Conservation (phyloP, 2,888 invertebrate genomes). For the Seira sanloemensis region DNA sequence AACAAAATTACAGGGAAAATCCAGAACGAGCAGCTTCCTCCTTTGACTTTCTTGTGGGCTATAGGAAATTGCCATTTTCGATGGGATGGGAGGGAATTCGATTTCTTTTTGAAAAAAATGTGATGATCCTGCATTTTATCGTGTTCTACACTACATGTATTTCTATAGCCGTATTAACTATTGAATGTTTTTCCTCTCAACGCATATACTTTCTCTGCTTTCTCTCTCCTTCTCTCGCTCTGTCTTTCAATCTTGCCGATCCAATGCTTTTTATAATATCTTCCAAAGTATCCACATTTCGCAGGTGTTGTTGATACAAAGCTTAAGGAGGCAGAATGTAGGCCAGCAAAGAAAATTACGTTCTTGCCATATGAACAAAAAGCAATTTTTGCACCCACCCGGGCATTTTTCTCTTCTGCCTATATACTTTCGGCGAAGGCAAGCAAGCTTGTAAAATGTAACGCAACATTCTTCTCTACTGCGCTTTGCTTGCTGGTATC, state of each 20-base stretch:
- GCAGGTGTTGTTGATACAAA: conserved; percentile 8
- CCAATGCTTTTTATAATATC: conserved; percentile 1
- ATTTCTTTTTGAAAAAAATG: background rate
- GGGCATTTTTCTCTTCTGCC: background rate
- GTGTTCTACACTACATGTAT: no score
- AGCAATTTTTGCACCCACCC: conserved; percentile 13
- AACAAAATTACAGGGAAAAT: background rate
- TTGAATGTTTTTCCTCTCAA: background rate
- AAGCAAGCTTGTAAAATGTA: background rate
- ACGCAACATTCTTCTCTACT: background rate
- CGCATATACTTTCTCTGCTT: background rate
- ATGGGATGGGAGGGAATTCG: background rate
- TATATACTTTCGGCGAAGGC: background rate
- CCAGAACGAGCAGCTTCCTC: background rate
- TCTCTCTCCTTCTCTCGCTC: background rate
- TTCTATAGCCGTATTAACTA: background rate
- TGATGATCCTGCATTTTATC: conserved; percentile 6
- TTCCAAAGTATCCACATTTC: background rate
- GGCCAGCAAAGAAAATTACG: conserved; percentile 13
- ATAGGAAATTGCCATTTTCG: background rate
- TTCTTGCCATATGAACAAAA: conserved; percentile 17
- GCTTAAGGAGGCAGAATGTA: background rate
- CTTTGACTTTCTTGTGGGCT: background rate
- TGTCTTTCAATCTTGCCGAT: background rate
- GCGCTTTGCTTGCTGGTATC: conserved; percentile 9